Conservation (phyloP, 2,797 vertebrate genomes). For the Darevskia mixta region DNA sequence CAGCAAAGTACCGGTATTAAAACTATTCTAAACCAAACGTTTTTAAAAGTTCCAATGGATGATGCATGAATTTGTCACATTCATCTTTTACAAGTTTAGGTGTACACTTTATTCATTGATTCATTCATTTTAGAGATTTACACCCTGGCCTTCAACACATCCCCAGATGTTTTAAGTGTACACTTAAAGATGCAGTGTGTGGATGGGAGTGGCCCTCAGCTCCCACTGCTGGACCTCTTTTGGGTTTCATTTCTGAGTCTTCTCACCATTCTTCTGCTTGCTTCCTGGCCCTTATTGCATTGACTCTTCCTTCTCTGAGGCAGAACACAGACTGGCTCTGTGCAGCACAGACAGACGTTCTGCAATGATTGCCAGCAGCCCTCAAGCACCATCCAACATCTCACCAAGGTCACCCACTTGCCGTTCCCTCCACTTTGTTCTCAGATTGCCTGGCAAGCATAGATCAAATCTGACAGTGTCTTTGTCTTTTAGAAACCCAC, state of each 20-base stretch:
- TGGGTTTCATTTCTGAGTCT: neutral
- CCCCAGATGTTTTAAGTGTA: neutral
- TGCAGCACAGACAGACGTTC: slow-evolving; percentile 16
- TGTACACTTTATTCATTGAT: neutral
- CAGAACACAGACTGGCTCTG: neutral
- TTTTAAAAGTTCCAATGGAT: neutral
- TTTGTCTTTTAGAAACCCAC: slow-evolving; percentile 11
- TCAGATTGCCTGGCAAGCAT: neutral
- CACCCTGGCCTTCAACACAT: neutral
- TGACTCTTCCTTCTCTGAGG: slow-evolving; percentile 4
- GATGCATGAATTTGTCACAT: neutral
- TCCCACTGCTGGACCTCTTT: neutral
- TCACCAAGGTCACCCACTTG: slow-evolving; percentile 19
- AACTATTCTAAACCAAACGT: too few species aligned
- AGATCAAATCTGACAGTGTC: slow-evolving; percentile 11
- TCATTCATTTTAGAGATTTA: neutral
- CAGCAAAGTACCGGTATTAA: too few species aligned
- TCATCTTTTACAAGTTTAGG: neutral
- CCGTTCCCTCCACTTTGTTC: neutral
- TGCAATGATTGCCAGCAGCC: slow-evolving; percentile 24
- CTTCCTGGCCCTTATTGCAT: neutral
- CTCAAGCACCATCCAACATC: neutral
- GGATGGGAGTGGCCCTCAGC: neutral
- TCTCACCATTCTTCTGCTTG: neutral
- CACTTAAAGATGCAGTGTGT: neutral